A percentile compares a stretch with the other conserved stretches of the same genome.
These are phyloP conservation scores for Drosophila yakuba DNA, from an alignment of 1,140 invertebrate genomes.

Conservation along the genomic window DNA sequence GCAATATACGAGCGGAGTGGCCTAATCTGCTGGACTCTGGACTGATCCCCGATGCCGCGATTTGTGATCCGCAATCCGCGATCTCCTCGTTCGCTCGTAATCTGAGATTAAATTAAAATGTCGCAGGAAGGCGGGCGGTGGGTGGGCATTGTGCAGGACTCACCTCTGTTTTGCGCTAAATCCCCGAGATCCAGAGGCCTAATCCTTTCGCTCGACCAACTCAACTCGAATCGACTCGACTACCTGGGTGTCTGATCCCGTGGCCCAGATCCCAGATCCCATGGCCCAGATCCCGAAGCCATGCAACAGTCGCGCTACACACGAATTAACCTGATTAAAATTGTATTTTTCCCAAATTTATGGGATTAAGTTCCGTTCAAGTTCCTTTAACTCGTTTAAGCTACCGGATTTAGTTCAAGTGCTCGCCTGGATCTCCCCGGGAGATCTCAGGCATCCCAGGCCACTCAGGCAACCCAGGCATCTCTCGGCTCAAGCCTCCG, in stretches of 20 bases:
- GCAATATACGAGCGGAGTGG: constrained; percentile 74
- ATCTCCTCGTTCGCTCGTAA: constrained; percentile 50
- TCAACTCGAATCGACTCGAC: background rate
- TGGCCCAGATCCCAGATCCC: constrained; percentile 9
- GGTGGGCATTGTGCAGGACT: constrained; percentile 12
- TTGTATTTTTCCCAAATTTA: constrained; percentile 84
- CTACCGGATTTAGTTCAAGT: constrained; percentile 84
- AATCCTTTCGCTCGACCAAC: constrained; percentile 65
- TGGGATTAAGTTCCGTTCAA: constrained; percentile 84
- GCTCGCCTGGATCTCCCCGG: constrained; percentile 34
- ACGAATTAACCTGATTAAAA: constrained; percentile 84
- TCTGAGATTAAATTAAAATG: constrained; percentile 83
- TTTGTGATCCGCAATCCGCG: constrained; percentile 11
- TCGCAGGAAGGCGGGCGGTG: constrained; percentile 58
- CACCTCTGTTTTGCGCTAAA: constrained; percentile 61
- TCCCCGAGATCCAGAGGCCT: constrained; percentile 44
- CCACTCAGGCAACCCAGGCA: background rate
- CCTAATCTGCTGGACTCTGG: constrained; percentile 70
- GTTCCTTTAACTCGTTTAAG: constrained; percentile 84
- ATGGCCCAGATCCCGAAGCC: constrained; percentile 4
- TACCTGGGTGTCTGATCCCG: constrained; percentile 36
- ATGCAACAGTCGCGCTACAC: constrained; percentile 69
- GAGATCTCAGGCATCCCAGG: background rate
- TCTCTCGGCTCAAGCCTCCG: constrained; percentile 13
- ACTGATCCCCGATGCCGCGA: constrained; percentile 57